Percentiles rank a stretch among this genome's conserved stretches.
phyloP scores from a whole-genome alignment of 1,140 invertebrate species.

The Nebria ingens region DNA sequence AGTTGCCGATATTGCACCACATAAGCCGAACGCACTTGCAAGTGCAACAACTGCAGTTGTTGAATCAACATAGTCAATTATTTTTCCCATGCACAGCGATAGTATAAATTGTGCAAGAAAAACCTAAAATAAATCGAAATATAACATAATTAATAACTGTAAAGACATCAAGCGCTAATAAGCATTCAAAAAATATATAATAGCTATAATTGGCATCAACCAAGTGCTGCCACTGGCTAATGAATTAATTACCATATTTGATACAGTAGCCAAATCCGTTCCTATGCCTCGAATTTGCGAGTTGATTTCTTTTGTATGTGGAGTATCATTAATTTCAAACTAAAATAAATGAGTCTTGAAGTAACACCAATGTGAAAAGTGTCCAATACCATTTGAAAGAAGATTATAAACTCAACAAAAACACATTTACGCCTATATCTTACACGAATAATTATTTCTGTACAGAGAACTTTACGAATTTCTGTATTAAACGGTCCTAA shows the following conservation, averaged over 20 bases:
- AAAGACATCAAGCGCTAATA: too few species aligned
- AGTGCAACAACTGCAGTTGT: slow-evolving; percentile 78
- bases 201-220: not conserved
- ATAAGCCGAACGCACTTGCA: slow-evolving; percentile 70
- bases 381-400: too few species aligned
- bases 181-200: too few species aligned
- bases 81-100: slow-evolving; percentile 75
- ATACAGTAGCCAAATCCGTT: slow-evolving; percentile 87
- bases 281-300: slow-evolving; percentile 69
- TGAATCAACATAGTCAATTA: slow-evolving; percentile 69
- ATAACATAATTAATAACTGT: not conserved
- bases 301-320: slow-evolving; percentile 33
- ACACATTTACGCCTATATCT: too few species aligned
- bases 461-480: too few species aligned
- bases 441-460: too few species aligned
- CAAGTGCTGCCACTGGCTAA: too few species aligned
- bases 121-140: slow-evolving; percentile 29
- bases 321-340: slow-evolving; percentile 53
- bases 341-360: slow-evolving; percentile 32
- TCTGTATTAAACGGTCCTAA: too few species aligned
- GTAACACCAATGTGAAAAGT: too few species aligned
- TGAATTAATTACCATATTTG: slow-evolving; percentile 66
- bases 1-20: slow-evolving; percentile 72
- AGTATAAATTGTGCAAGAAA: slow-evolving; percentile 89
- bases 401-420: too few species aligned